Conservation (phyloP, 2,113 vertebrate genomes). For the Thamnaconus septentrionalis region DNA sequence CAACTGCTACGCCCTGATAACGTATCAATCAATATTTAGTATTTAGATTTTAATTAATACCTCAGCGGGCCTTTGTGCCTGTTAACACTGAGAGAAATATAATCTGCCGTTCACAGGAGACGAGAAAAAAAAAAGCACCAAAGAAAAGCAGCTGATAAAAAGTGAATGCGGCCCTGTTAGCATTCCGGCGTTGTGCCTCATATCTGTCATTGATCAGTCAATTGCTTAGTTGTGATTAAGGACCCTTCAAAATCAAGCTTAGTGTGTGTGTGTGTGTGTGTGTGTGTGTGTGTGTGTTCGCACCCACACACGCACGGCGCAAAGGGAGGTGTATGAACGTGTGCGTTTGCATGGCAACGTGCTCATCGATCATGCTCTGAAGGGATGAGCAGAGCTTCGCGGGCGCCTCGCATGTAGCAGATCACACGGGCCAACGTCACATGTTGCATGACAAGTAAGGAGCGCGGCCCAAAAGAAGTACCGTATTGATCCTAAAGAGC, state of each 20-base stretch:
- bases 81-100: slow-evolving; percentile 93
- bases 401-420: slow-evolving; percentile 26
- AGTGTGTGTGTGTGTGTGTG: slow-evolving; percentile 49
- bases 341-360: slow-evolving; percentile 53
- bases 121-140: slow-evolving; percentile 65
- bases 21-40: slow-evolving; percentile 99
- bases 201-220: slow-evolving; percentile 94
- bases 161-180: slow-evolving; percentile 70
- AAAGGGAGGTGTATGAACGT: slow-evolving; percentile 28
- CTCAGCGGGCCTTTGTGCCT: slow-evolving; percentile 76
- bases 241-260: slow-evolving; percentile 79
- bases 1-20: slow-evolving; percentile 98
- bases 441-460: slow-evolving; percentile 10
- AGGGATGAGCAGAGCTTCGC: slow-evolving; percentile 36
- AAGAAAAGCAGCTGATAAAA: slow-evolving; percentile 77
- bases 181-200: slow-evolving; percentile 86
- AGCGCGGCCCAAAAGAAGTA: not conserved
- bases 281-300: slow-evolving; percentile 26
- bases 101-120: slow-evolving; percentile 75
- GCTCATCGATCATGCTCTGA: slow-evolving; percentile 49
- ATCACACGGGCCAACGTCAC: slow-evolving; percentile 12
- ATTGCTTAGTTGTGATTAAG: slow-evolving; percentile 84
- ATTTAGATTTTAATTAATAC: slow-evolving; percentile 99
- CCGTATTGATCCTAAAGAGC: not conserved
- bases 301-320: no score